Evolutionary conservation across 2,888 invertebrate genomes (phyloP).

Genomic region (Lepetodrilus schrolli): DNA sequence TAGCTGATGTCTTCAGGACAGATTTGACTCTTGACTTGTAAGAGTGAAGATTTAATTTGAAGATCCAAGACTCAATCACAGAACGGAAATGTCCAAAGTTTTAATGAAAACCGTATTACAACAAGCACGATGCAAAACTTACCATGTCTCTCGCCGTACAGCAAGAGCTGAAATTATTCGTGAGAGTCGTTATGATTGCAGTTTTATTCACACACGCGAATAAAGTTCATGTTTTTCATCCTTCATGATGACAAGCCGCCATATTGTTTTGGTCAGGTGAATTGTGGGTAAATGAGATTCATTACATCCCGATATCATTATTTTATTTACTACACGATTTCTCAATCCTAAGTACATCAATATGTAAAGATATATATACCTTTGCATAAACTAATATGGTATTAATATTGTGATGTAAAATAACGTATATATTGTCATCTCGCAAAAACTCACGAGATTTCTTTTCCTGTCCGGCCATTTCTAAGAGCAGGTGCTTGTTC

Average conservation of each 20-base stretch:
- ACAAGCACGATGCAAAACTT: background rate
- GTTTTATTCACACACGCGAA: slow-evolving; percentile 19
- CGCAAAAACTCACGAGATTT: background rate
- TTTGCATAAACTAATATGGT: too few relatives aligned
- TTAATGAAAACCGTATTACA: background rate
- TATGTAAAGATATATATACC: background rate
- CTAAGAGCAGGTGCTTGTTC: background rate
- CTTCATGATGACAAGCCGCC: slow-evolving; percentile 35
- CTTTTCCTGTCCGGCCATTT: slow-evolving; percentile 27
- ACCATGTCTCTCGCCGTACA: slow-evolving; percentile 50
- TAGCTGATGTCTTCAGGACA: too few relatives aligned
- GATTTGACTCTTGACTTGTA: too few relatives aligned
- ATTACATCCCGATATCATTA: background rate
- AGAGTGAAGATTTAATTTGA: too few relatives aligned
- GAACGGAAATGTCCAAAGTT: too few relatives aligned
- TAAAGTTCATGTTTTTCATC: slow-evolving; percentile 23
- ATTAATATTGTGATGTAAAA: background rate
- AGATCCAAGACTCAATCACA: too few relatives aligned
- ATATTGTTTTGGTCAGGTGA: slow-evolving; percentile 45
- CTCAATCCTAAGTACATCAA: background rate
- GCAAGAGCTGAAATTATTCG: slow-evolving; percentile 46
- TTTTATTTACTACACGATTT: background rate
- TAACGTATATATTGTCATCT: background rate
- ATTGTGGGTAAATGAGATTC: slow-evolving; percentile 34
- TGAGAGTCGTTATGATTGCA: slow-evolving; percentile 44